Evolutionary conservation across 2,797 vertebrate species (phyloP).

Genomic region (Vireo griseus): DNA sequence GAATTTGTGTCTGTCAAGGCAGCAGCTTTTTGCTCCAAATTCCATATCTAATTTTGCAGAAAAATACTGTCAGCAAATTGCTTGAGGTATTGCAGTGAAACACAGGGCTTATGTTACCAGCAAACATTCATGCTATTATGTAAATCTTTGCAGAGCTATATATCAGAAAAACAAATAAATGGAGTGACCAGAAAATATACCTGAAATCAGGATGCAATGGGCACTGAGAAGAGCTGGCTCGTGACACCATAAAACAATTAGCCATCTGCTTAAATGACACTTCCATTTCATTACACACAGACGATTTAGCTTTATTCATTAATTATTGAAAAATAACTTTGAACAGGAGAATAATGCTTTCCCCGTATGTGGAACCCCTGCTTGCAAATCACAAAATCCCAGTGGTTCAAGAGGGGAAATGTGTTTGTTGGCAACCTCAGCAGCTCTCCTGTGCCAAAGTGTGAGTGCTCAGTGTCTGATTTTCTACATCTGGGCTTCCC

Average conservation of each 20-base stretch:
- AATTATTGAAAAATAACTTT: constrained; percentile 26
- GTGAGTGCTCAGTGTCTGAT: background rate
- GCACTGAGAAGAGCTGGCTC: background rate
- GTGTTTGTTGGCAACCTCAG: background rate
- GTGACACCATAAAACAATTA: background rate
- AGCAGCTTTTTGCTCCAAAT: constrained; percentile 56
- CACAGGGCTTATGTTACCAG: constrained; percentile 14
- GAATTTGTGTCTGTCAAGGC: constrained; percentile 43
- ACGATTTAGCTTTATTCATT: background rate
- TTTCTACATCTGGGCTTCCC: background rate
- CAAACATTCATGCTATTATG: constrained; percentile 44
- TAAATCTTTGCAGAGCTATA: constrained; percentile 54
- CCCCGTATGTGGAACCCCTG: background rate
- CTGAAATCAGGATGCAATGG: background rate
- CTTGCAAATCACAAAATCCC: background rate
- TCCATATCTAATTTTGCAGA: constrained; percentile 50
- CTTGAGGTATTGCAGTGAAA: constrained; percentile 35
- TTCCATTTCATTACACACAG: background rate
- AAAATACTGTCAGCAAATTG: constrained; percentile 59
- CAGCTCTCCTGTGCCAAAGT: background rate
- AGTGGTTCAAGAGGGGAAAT: background rate
- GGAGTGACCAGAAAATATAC: background rate
- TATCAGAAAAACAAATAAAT: constrained; percentile 18
- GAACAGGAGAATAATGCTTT: background rate
- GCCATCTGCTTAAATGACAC: background rate